Conservation (phyloP, 2,113 vertebrate species). For the Lota lota region DNA sequence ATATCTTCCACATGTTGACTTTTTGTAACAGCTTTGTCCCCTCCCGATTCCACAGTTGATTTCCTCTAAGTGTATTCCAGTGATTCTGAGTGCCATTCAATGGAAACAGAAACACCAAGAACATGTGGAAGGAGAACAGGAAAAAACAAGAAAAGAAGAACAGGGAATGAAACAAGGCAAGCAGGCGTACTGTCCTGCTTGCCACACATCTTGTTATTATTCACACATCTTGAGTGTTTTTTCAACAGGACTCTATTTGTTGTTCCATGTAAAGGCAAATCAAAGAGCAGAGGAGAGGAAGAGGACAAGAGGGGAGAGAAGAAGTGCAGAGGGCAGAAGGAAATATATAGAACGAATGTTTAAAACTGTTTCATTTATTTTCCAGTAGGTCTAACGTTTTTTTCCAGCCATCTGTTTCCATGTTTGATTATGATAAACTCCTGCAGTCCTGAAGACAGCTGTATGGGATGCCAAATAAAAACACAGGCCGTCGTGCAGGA, state of each 20-base stretch:
- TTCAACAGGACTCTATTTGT: neutral
- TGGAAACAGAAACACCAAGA: neutral
- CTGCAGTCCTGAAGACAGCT: constrained; percentile 25
- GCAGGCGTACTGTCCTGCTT: neutral
- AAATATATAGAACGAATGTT: too few relatives aligned
- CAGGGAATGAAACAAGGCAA: neutral
- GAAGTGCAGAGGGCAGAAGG: neutral
- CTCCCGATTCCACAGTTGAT: neutral
- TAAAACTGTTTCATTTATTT: neutral
- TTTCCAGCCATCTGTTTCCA: constrained; percentile 30
- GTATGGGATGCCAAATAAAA: constrained; percentile 35
- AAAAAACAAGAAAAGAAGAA: neutral
- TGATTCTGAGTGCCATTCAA: neutral
- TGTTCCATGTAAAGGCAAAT: neutral
- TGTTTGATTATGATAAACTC: constrained; percentile 37
- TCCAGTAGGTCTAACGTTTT: constrained; percentile 14
- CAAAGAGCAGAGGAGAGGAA: neutral
- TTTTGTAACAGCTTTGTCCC: neutral
- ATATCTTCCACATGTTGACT: neutral
- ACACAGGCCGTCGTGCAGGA: too few relatives aligned
- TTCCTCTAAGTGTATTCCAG: neutral
- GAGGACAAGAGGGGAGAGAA: neutral
- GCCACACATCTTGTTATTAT: too few relatives aligned
- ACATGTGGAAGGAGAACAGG: neutral
- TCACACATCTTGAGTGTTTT: too few relatives aligned